Evolutionary conservation across 2,113 vertebrate species (phyloP).

Genomic region (Lepidothrix coronata): DNA sequence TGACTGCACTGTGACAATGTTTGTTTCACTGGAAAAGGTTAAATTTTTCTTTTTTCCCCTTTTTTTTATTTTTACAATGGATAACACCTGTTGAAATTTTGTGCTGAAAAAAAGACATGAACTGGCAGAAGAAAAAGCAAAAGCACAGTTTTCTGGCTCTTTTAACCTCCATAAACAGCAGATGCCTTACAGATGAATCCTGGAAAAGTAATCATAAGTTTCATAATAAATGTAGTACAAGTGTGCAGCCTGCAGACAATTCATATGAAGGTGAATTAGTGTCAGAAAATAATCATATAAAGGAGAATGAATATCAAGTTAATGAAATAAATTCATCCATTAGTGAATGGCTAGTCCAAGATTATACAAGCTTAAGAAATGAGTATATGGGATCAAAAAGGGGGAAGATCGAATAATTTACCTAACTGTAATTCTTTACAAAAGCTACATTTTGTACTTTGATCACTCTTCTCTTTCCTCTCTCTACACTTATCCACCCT

Average conservation of each 20-base stretch:
- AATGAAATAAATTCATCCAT: background rate
- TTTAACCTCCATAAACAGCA: conserved; percentile 27
- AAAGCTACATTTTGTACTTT: background rate
- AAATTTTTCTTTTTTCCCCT: background rate
- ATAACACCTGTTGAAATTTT: background rate
- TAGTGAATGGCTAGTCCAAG: background rate
- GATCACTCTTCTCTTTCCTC: background rate
- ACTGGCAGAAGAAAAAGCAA: background rate
- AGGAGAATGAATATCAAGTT: background rate
- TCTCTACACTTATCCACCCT: background rate
- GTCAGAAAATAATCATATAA: background rate
- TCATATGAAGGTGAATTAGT: background rate
- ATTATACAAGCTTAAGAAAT: background rate
- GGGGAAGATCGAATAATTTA: background rate
- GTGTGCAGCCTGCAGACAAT: conserved; percentile 46
- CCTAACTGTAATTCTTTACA: background rate
- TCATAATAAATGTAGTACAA: background rate
- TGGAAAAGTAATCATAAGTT: conserved; percentile 28
- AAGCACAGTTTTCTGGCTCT: background rate
- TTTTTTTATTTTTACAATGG: background rate
- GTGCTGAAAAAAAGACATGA: background rate
- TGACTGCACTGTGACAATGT: background rate
- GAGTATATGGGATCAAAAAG: background rate
- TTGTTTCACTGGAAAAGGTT: background rate
- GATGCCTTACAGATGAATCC: background rate